These are phyloP conservation scores for Phymorhynchus buccinoides DNA, from an alignment of 1,140 invertebrate species.

Conservation along the genomic window DNA sequence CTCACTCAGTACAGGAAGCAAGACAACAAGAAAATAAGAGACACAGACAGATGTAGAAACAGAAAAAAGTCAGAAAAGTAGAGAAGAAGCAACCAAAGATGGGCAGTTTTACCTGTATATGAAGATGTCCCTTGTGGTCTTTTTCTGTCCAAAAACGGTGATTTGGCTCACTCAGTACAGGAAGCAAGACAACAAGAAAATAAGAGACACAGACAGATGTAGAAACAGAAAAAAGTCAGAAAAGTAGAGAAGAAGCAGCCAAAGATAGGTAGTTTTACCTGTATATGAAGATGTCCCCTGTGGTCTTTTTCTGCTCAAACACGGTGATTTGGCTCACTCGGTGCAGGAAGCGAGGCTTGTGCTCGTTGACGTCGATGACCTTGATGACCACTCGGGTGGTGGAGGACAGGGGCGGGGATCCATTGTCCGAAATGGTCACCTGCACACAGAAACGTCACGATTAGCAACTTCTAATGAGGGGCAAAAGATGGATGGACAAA, in stretches of 20 bases:
- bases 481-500: not conserved
- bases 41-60: not conserved
- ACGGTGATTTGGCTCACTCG: conserved; percentile 82
- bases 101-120: conserved; percentile 29
- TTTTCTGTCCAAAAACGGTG: conserved; percentile 79
- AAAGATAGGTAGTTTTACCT: not conserved
- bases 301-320: conserved; percentile 74
- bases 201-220: not conserved
- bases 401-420: conserved; percentile 82
- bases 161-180: conserved; percentile 82
- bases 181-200: conserved; percentile 78
- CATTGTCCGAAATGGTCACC: conserved; percentile 85
- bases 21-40: conserved; percentile 61
- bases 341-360: conserved; percentile 83
- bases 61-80: not conserved
- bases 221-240: too few species aligned
- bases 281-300: conserved; percentile 54
- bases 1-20: conserved; percentile 84
- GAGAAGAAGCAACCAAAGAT: too few species aligned
- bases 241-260: not conserved
- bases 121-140: conserved; percentile 53
- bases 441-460: conserved; percentile 38
- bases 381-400: conserved; percentile 87
- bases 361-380: conserved; percentile 88
- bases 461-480: too few species aligned